Conservation (phyloP, 2,888 invertebrate genomes). For the Bugulina stolonifera region DNA sequence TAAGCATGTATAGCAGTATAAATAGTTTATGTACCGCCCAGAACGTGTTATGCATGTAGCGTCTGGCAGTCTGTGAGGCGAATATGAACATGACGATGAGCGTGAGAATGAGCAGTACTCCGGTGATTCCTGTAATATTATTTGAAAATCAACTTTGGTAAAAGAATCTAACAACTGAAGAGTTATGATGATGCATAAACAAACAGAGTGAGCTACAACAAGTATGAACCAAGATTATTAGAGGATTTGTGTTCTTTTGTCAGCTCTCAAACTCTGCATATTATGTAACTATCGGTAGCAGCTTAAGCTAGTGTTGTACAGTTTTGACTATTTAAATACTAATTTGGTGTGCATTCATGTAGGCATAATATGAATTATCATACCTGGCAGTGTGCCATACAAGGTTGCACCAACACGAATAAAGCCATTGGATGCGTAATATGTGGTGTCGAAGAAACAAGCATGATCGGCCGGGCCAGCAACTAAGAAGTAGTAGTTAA, state of each 20-base stretch:
- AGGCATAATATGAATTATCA: no score
- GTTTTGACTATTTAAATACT: no score
- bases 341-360: no score
- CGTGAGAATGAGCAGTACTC: conserved; percentile 58
- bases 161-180: no score
- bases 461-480: conserved; percentile 61
- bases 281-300: no score
- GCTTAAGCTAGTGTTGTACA: no score
- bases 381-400: neutral
- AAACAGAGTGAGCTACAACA: no score
- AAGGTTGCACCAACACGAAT: conserved; percentile 8
- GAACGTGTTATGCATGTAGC: conserved; percentile 59
- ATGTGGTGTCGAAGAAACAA: conserved; percentile 58
- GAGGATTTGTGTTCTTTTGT: no score
- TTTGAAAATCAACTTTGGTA: no score
- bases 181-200: no score
- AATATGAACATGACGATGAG: conserved; percentile 60
- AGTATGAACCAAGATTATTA: no score
- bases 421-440: neutral
- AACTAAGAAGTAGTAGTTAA: conserved; percentile 63
- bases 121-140: conserved; percentile 58
- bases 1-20: conserved; percentile 59
- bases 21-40: conserved; percentile 61
- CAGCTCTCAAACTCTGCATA: no score
- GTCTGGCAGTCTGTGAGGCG: conserved; percentile 58